Evolutionary conservation across 2,797 vertebrate species (phyloP), one percentile per base, ranked within the genome.

Genomic region (Lacerta bilineata): DNA sequence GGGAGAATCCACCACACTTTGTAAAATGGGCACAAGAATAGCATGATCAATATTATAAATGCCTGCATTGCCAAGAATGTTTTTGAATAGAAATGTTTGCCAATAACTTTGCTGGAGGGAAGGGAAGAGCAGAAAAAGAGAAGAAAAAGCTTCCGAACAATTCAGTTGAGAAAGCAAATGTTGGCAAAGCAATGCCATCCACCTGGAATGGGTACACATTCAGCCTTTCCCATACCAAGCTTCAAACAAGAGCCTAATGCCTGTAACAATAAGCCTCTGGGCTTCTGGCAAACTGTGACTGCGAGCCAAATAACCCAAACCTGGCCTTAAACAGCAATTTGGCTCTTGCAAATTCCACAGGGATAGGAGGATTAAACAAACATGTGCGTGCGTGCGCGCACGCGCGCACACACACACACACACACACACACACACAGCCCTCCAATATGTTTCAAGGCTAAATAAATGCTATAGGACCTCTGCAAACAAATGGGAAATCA

Each of bases 371-470:
- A 68, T 78, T 46, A 33, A 36, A 55, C 50, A 55, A 1, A 55
- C 50, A 43, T 1, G 10, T 10, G 15, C 13, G 7, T 1, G 10
- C n/a, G n/a, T n/a, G n/a, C n/a, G n/a, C n/a, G n/a, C n/a, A n/a
- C n/a, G n/a, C n/a, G n/a, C n/a, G n/a, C 13, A 55, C 13, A 55
- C 13, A 77, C 41, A 77, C 27, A 23, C 7, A 46, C 20, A 55
- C 5, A 72, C 17, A 23, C 46, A 79, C 41, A 78, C 25, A 10
- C 7, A 3, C 29, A 18, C 71, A 33, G 8, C 18, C 25, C 74
- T 75, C 36, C 23, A 75, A 75, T 8, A 41, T 41, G 46, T 50
- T 78, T 27, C 7, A 46, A 78, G 46, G 27, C 8, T 78, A 55
- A 18, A 15, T 78, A 29, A 29, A 50, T 78, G 43, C 11, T 50